phyloP scores from a whole-genome alignment of 2,797 vertebrate species.

The Spinus olivaceus region DNA sequence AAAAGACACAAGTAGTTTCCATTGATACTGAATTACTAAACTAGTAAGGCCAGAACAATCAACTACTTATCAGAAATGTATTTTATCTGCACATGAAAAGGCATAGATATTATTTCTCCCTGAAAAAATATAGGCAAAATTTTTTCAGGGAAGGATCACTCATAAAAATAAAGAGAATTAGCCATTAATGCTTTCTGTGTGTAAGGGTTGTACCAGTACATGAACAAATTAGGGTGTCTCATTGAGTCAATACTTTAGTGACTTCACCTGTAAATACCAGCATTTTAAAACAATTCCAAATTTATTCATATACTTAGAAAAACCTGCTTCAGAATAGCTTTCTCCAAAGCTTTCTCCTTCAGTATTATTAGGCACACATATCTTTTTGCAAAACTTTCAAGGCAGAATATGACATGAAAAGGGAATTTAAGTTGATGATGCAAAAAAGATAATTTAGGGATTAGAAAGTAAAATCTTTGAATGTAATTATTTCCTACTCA shows the following conservation, averaged over 20 bases:
- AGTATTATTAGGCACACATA: neutral
- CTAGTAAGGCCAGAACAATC: neutral
- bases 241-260: neutral
- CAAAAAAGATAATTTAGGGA: neutral
- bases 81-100: neutral
- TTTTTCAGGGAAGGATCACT: neutral
- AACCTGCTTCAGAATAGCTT: neutral
- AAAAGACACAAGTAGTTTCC: neutral
- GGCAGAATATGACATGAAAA: neutral
- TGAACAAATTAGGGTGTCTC: neutral
- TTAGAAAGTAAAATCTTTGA: neutral
- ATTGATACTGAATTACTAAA: neutral
- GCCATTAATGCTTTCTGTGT: neutral
- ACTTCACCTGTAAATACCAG: neutral
- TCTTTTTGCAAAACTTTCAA: neutral
- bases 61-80: neutral
- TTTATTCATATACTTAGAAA: neutral
- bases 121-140: neutral
- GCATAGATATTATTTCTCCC: neutral
- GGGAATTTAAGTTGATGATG: neutral
- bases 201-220: neutral
- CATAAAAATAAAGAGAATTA: neutral
- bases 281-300: neutral
- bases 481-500: neutral
- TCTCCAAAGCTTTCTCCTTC: neutral